Evolutionary conservation across 1,140 invertebrate species (phyloP), one percentile per base, ranked within the genome.

Genomic region (Bombus impatiens): DNA sequence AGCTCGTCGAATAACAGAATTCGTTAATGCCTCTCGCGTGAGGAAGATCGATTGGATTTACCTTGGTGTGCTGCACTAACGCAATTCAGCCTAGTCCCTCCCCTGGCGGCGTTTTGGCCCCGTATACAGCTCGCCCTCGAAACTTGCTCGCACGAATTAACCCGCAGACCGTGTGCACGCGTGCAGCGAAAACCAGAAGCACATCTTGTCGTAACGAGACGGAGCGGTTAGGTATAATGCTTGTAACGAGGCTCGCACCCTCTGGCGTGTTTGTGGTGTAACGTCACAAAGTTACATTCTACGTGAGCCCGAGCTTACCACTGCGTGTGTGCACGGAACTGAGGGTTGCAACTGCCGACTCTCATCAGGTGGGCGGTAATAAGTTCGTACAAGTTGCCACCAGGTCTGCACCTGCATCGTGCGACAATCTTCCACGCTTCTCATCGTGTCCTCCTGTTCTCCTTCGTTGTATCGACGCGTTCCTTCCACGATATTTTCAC

Each of bases 251-350:
- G 90, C 93, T 91, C 91, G 89, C 91, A 92, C 92, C 90, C 92
- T 92, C 90, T 89, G 92, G 92, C 90, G 88, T 94, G 93, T 93
- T 94, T 94, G 93, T 91, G 93, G 93, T 94, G 89, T 92, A 92
- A 94, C 93, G 93, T 94, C 93, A 93, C 92, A 91, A 93, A 94
- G 93, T 94, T 94, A 92, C 92, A 91, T 92, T 90, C 90, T 91
- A 87, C 82, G 84, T 87, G 88, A 90, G 90, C 76, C 90, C 80
- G 87, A 86, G 86, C 87, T 90, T 85, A 88, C 85, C 85, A 72
- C 91, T 89, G 88, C 88, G 86, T 91, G 87, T 91, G 89, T 79
- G 87, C 70, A 85, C 78, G 37, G 84, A 77, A 59, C 86, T 18
- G 59, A 80, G 81, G 78, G 86, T 47, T 87, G 84, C 89, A 90